Evolutionary conservation across 1,140 invertebrate species (phyloP).

Genomic region (Dendroctonus ponderosae): DNA sequence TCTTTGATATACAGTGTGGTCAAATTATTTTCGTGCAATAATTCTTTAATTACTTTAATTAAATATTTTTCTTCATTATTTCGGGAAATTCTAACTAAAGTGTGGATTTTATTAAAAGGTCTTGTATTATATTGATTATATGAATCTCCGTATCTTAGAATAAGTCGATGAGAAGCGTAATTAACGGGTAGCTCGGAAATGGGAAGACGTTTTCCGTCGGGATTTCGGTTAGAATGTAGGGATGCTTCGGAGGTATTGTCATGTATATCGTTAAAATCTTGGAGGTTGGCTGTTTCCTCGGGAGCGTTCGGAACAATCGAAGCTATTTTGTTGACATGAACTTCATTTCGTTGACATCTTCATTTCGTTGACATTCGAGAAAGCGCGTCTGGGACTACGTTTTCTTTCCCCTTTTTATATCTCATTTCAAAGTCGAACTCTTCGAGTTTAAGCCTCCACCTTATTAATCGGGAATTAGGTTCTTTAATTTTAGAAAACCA

Average conservation of each 20-base stretch:
- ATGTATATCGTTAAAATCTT: constrained; percentile 5
- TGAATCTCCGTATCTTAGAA: constrained; percentile 6
- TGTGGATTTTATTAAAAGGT: constrained; percentile 19
- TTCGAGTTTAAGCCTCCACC: constrained; percentile 49
- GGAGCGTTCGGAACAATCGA: constrained; percentile 6
- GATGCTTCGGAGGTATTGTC: constrained; percentile 7
- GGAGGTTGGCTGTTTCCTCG: constrained; percentile 6
- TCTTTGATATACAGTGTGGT: no score
- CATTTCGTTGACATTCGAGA: constrained; percentile 13
- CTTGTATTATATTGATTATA: constrained; percentile 4
- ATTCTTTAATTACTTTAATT: constrained; percentile 8
- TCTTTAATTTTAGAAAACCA: constrained; percentile 51
- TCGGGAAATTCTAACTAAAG: constrained; percentile 2
- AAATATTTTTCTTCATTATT: background rate
- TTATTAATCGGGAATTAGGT: constrained; percentile 48
- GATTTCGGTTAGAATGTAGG: constrained; percentile 13
- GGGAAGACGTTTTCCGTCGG: constrained; percentile 12
- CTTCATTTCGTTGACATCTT: constrained; percentile 23
- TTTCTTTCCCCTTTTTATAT: constrained; percentile 24
- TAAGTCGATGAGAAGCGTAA: constrained; percentile 12
- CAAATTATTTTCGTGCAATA: no score
- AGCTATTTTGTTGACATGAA: constrained; percentile 34
- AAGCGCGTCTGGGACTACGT: constrained; percentile 16
- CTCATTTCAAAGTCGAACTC: constrained; percentile 52
- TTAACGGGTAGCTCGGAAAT: constrained; percentile 16